Conservation (phyloP, 1,140 invertebrate genomes). For the Polypedilum pembai region DNA sequence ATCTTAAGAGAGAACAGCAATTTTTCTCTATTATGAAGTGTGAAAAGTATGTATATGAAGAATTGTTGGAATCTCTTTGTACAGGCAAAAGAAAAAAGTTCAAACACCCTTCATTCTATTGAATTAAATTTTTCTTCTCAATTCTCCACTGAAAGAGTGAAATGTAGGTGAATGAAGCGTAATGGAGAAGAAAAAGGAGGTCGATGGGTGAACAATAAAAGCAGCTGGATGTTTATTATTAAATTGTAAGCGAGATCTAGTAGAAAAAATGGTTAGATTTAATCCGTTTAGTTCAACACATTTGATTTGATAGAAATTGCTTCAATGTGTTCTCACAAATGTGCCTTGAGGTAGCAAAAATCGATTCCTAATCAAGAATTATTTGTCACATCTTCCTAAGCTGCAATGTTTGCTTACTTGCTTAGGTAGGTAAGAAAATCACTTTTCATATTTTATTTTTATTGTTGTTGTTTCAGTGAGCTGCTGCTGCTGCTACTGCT, state of each 20-base stretch:
- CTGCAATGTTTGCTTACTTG: not conserved
- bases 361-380: conserved; percentile 12
- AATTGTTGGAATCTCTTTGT: not conserved
- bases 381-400: not conserved
- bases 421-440: not conserved
- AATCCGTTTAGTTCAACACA: conserved; percentile 1
- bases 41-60: too few relatives aligned
- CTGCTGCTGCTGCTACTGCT: not conserved
- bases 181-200: not conserved
- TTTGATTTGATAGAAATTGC: too few relatives aligned
- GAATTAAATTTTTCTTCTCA: not conserved
- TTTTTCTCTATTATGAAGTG: too few relatives aligned
- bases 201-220: not conserved
- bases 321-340: not conserved
- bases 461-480: not conserved
- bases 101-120: not conserved
- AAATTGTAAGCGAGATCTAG: not conserved
- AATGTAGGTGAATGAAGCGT: not conserved
- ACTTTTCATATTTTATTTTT: not conserved
- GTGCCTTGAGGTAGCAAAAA: not conserved
- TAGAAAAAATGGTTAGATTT: not conserved
- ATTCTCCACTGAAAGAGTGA: not conserved
- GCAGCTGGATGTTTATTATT: not conserved
- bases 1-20: too few relatives aligned
- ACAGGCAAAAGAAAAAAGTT: not conserved